Percentiles rank a stretch among this genome's conserved stretches.
These are phyloP conservation scores for Argya squamiceps DNA, from an alignment of 2,797 vertebrate species.

Conservation along the genomic window DNA sequence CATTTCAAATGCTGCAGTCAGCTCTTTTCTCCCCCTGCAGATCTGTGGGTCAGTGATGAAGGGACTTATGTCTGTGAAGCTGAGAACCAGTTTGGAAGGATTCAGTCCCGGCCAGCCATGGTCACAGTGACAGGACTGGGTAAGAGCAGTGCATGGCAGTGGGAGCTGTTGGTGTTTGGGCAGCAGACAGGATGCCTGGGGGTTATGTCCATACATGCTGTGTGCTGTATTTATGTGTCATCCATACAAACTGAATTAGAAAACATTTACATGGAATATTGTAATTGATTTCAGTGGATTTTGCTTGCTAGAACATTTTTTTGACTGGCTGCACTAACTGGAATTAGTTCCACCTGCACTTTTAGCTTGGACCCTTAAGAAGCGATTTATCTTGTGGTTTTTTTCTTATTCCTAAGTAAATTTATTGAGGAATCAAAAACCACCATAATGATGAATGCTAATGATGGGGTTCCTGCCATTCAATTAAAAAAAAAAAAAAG, in stretches of 20 bases:
- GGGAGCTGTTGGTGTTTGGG: background rate
- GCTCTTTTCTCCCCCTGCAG: constrained; percentile 65
- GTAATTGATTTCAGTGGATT: background rate
- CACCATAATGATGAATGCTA: background rate
- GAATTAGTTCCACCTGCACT: background rate
- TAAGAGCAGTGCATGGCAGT: constrained; percentile 65
- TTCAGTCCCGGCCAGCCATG: constrained; percentile 79
- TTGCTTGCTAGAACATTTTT: background rate
- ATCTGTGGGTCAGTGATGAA: constrained; percentile 91
- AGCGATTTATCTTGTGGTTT: background rate
- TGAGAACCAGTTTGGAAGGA: constrained; percentile 92
- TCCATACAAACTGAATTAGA: background rate
- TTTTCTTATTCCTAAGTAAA: background rate
- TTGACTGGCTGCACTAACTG: background rate
- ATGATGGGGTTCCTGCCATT: background rate
- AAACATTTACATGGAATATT: background rate
- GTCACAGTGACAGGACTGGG: constrained; percentile 93
- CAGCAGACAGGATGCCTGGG: background rate
- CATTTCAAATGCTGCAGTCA: background rate
- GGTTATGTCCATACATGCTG: background rate
- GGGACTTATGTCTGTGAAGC: constrained; percentile 91
- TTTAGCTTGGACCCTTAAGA: background rate
- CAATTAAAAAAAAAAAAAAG: background rate
- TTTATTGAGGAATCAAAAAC: background rate
- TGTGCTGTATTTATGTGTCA: background rate